Conservation (phyloP, 2,888 invertebrate genomes). For the Tanaodytes sp. region DNA sequence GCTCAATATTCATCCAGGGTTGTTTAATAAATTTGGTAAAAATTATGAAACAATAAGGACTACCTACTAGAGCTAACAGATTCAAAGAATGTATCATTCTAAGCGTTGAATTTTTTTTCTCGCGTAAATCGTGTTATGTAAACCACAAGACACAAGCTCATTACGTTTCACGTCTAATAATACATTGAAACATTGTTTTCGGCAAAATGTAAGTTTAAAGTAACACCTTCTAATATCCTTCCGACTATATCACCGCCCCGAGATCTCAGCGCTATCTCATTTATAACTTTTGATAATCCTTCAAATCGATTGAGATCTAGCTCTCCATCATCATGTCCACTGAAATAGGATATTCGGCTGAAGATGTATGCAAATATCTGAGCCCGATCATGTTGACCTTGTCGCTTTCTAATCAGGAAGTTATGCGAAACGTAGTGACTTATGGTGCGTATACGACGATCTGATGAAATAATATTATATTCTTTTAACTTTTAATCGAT, state of each 20-base stretch:
- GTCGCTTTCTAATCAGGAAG: constrained; percentile 36
- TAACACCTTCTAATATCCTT: constrained; percentile 24
- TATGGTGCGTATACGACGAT: constrained; percentile 5
- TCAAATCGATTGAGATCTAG: constrained; percentile 37
- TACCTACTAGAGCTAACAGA: too few relatives aligned
- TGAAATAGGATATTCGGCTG: constrained; percentile 44
- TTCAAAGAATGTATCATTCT: too few relatives aligned
- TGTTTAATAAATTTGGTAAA: too few relatives aligned
- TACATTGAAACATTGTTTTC: constrained; percentile 6
- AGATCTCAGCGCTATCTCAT: constrained; percentile 25
- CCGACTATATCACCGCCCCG: constrained; percentile 17
- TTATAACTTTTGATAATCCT: constrained; percentile 43
- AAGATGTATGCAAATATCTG: constrained; percentile 29
- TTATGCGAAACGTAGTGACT: background rate
- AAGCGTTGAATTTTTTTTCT: too few relatives aligned
- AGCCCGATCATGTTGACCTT: constrained; percentile 31
- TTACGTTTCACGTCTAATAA: too few relatives aligned
- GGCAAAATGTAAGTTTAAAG: background rate
- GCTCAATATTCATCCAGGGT: too few relatives aligned
- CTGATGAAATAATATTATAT: background rate
- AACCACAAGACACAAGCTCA: too few relatives aligned
- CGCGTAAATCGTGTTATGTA: too few relatives aligned
- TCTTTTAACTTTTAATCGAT: background rate
- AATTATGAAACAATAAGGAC: too few relatives aligned
- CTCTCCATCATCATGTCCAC: constrained; percentile 34